Percentiles rank a stretch among this genome's conserved stretches.
Evolutionary conservation across 2,113 vertebrate genomes (phyloP).

Genomic region (Eonycteris spelaea): DNA sequence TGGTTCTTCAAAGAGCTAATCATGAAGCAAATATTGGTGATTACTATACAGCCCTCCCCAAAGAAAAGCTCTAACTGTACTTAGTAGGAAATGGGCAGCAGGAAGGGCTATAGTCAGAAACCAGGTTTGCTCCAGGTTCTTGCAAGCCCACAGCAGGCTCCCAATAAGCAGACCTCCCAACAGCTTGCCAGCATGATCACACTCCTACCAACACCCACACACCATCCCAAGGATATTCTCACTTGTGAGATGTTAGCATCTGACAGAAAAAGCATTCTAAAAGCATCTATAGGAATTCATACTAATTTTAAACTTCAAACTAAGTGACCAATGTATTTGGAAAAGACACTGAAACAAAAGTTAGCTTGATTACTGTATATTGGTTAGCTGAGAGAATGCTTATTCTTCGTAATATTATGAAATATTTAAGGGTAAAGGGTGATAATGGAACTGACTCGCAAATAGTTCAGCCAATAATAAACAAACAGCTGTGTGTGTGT

Average conservation of each 20-base stretch:
- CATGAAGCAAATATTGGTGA: not conserved
- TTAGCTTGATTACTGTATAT: not conserved
- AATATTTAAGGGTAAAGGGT: not conserved
- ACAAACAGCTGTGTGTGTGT: not conserved
- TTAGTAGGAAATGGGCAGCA: not conserved
- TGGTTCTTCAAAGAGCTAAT: not conserved
- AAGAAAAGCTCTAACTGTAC: not conserved
- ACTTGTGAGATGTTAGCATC: constrained; percentile 33
- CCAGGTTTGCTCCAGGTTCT: not conserved
- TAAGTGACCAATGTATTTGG: not conserved
- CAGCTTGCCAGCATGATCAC: not conserved
- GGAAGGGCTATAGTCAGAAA: constrained; percentile 17
- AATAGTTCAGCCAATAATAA: constrained; percentile 33
- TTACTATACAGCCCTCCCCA: not conserved
- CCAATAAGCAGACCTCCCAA: constrained; percentile 5
- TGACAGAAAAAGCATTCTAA: constrained; percentile 52
- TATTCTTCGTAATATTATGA: not conserved
- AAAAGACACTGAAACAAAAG: constrained; percentile 33
- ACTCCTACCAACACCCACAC: constrained; percentile 13
- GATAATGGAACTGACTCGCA: not conserved
- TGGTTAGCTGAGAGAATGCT: not conserved
- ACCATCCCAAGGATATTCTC: constrained; percentile 10
- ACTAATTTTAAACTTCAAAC: not conserved
- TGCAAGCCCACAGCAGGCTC: not conserved
- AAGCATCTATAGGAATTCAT: not conserved